Base-by-base conservation (phyloP, 2,797 vertebrate genomes). In the Iguana delicatissima region DNA sequence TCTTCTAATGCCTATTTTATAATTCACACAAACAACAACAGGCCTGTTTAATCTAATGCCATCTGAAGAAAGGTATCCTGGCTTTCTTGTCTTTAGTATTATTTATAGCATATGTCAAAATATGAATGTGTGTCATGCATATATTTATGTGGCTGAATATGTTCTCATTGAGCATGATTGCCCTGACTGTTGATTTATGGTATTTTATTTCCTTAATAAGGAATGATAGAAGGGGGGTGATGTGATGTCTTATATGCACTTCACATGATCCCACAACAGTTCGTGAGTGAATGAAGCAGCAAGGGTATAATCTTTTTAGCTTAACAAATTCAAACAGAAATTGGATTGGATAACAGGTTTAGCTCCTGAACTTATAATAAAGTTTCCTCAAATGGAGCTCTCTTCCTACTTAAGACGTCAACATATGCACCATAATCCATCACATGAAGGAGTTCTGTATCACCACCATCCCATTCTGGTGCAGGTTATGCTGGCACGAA, bases 11-110 rank as follows among this genome's bases (percentile, higher is more conserved):
- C 52, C 94, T 74, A 83, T 80, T 89, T 95, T 85, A 86, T 73
- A 91, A 93, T 89, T 94, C 20, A 86, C 80, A 29, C 88, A 95
- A 96, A 90, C 88, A 89, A 90, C 69, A 92, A 2, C 29, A 50
- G 88, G 32, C 64, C 62, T 87, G 77, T 74, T 76, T 77, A 91
- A 80, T 76, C 50, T n/a, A 79, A 80, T 2, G 1, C 52, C 38
- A 80, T 52, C 14, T 42, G 87, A 80, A 59, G 59, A 74, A 76
- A 69, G 79, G 24, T n/a, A 77, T 12, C 35, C 32, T 35, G 4
- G 0, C 73, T 83, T 83, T 67, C 5, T 76, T 76, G 80, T 46
- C 69, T 72, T 85, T 64, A 46, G 2, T 0, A 52, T 84, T 92
- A 73, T 91, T 95, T 95, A 89, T 7, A 84, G 20, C 35, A 85